Evolutionary conservation across 1,140 invertebrate species (phyloP), one percentile per base, ranked within the genome.

Genomic region (Diachasma alloeum): DNA sequence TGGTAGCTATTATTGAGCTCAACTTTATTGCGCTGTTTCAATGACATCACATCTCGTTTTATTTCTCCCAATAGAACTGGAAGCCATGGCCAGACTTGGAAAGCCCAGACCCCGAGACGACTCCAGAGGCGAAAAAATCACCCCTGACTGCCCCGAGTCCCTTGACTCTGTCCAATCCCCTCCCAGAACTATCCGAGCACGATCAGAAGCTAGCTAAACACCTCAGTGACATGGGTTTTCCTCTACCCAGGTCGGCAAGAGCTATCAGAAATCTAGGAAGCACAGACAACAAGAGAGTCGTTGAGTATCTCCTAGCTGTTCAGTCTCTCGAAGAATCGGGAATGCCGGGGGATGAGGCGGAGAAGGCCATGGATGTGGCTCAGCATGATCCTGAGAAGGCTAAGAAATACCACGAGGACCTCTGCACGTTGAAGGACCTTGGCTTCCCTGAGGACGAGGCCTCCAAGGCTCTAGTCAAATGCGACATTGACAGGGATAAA

Each of bases 181-280:
- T 88, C 1, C 72, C 77, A 9, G 83, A 86, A 68, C 81, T 89
- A 46, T 82, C 83, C 10, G 85, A 89, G 17, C 89, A 92, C 70
- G 90, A 92, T 70, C 93, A 94, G 84, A 90, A 90, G 59, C 89
- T 96, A 78, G 95, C 93, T 39, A 90, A 92, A 78, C 92, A 93
- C 53, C 92, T 97, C 24, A 93, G 92, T 81, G 92, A 93, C 67
- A 97, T 97, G 96, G 96, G 96, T 1, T 97, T 97, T 87, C 92
- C 94, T 0, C 84, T 94, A 74, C 91, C 93, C n/a, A 91, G 94
- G 82, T 94, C 95, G 0, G 92, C 94, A 5, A 91, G 94, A 79
- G 94, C 95, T 13, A 94, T 95, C 80, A 91, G 92, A 78, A 88
- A 93, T 68, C 90, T 96, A 72, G 95, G 95, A 78, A 91, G 86